A percentile compares a stretch with the other conserved stretches of the same genome.
Evolutionary conservation across 2,797 vertebrate species (phyloP).

Genomic region (Neoniphon sammara): DNA sequence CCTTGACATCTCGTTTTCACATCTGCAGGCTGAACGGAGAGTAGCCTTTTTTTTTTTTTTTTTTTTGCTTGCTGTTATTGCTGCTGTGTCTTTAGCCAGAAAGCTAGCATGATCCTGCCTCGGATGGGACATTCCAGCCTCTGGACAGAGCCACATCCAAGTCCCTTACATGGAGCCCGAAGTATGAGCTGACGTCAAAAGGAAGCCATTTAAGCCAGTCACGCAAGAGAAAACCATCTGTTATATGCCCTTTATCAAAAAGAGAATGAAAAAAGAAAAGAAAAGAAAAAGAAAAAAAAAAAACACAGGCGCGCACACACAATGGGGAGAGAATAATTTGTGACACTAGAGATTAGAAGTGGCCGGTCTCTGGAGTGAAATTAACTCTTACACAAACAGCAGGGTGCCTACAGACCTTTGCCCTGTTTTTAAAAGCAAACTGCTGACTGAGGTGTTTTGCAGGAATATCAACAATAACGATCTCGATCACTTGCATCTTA

Average conservation of each 20-base stretch:
- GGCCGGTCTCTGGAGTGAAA: not conserved
- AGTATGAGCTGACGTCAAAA: slow-evolving; percentile 38
- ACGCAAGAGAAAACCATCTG: slow-evolving; percentile 60
- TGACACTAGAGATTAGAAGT: too few species aligned
- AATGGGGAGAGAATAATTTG: too few species aligned
- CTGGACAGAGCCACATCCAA: slow-evolving; percentile 33
- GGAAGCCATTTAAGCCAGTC: slow-evolving; percentile 42
- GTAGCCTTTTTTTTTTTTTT: not conserved
- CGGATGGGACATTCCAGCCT: slow-evolving; percentile 36
- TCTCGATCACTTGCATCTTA: not conserved
- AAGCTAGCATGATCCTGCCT: slow-evolving; percentile 7
- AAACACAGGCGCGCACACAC: not conserved
- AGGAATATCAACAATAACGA: not conserved
- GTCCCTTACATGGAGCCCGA: slow-evolving; percentile 17
- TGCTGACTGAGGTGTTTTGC: not conserved
- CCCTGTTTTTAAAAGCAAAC: slow-evolving; percentile 16
- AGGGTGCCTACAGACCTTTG: not conserved
- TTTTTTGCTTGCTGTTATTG: not conserved
- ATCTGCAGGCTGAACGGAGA: slow-evolving; percentile 24
- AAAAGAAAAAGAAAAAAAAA: not conserved
- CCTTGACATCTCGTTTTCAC: slow-evolving; percentile 49
- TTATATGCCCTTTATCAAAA: slow-evolving; percentile 5
- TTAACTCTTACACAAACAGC: slow-evolving; percentile 13
- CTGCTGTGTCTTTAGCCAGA: slow-evolving; percentile 11
- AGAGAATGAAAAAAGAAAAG: too few species aligned